Percentiles rank a stretch among this genome's conserved stretches.
Conservation (phyloP, 2,888 invertebrate genomes). For the Phlogophora meticulosa region DNA sequence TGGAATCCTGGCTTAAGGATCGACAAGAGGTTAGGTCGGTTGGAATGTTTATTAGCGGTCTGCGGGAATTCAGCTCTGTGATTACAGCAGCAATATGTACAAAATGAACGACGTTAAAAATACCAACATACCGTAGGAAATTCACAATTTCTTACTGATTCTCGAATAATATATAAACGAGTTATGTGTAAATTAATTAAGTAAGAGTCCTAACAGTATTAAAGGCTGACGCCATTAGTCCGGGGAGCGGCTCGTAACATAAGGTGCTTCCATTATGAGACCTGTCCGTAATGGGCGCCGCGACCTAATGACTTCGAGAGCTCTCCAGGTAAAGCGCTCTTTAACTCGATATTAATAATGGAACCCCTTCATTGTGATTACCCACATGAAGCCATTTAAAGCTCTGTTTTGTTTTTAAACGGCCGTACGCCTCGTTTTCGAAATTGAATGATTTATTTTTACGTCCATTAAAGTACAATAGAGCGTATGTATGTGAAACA, state of each 20-base stretch:
- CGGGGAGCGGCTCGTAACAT: conserved; percentile 74
- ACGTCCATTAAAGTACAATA: conserved; percentile 26
- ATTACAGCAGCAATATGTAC: conserved; percentile 34
- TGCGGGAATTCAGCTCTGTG: conserved; percentile 31
- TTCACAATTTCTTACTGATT: conserved; percentile 19
- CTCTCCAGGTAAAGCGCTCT: conserved; percentile 80
- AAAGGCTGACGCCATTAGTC: conserved; percentile 76
- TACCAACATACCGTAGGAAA: neutral
- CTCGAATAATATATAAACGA: conserved; percentile 50
- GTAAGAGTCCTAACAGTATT: conserved; percentile 77
- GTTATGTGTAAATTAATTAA: conserved; percentile 77
- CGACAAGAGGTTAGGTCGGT: conserved; percentile 50
- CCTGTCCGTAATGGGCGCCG: conserved; percentile 77
- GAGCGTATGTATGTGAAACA: conserved; percentile 21
- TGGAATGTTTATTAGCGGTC: conserved; percentile 61
- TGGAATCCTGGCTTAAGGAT: conserved; percentile 44
- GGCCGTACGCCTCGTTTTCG: conserved; percentile 13
- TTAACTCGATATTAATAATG: conserved; percentile 82
- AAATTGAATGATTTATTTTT: conserved; percentile 14
- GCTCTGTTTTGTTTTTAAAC: conserved; percentile 44
- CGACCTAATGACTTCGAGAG: conserved; percentile 79
- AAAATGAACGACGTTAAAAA: conserved; percentile 22
- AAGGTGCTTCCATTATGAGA: conserved; percentile 81
- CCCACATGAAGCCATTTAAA: conserved; percentile 58
- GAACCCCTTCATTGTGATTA: conserved; percentile 72